Percentiles rank a stretch among this genome's conserved stretches.
Conservation (phyloP, 2,113 vertebrate species). For the Bubo blakistoni region DNA sequence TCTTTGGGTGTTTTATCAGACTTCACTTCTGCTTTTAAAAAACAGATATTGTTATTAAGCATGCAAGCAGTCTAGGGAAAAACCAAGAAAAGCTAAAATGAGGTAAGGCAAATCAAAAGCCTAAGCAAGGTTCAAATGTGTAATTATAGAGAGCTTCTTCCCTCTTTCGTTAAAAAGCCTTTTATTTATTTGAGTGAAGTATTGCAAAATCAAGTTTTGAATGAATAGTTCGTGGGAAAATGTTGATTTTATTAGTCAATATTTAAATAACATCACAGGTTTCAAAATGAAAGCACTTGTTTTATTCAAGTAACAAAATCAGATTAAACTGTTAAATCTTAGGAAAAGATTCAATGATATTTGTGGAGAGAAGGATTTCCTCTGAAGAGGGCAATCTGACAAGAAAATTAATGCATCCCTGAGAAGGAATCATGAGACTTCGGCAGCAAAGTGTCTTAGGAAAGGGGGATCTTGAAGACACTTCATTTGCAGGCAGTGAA, state of each 20-base stretch:
- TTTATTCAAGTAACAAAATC: background rate
- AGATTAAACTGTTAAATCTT: background rate
- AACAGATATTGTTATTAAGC: background rate
- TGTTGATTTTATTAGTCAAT: background rate
- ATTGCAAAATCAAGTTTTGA: background rate
- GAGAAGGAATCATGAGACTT: background rate
- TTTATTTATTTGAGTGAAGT: background rate
- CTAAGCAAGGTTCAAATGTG: background rate
- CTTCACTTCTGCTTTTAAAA: background rate
- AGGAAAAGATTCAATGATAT: background rate
- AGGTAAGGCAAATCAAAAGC: background rate
- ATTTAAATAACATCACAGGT: background rate
- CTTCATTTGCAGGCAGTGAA: slow-evolving; percentile 4
- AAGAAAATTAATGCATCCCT: slow-evolving; percentile 11
- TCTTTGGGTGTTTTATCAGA: background rate
- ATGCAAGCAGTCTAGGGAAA: background rate
- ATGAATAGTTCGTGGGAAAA: background rate
- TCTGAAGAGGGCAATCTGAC: background rate
- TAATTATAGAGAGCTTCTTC: background rate
- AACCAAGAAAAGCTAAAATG: background rate
- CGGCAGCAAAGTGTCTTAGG: background rate
- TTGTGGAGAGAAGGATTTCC: background rate
- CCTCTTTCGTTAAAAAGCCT: background rate
- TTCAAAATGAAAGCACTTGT: background rate
- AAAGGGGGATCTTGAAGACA: background rate